A percentile compares a stretch with the other conserved stretches of the same genome.
phyloP scores from a whole-genome alignment of 2,113 vertebrate genomes.

The Eudyptes chrysolophus region DNA sequence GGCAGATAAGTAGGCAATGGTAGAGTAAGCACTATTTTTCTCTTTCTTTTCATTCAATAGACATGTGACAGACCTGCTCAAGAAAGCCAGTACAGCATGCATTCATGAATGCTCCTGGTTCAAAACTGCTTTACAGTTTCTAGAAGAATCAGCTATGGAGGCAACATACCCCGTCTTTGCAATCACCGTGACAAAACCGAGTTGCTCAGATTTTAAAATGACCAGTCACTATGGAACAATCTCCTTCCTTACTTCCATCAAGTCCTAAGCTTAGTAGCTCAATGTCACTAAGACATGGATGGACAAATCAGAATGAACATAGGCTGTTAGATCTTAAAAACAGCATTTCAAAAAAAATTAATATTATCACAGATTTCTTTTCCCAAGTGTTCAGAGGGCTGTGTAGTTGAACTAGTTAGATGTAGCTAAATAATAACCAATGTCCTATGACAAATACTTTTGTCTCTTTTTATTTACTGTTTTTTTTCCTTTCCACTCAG shows the following conservation, averaged over 20 bases:
- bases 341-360: accelerated
- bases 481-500: not conserved
- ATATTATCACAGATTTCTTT: not conserved
- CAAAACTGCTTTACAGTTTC: not conserved
- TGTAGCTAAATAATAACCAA: not conserved
- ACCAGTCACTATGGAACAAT: not conserved
- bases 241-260: not conserved
- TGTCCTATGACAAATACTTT: not conserved
- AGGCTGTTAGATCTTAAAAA: not conserved
- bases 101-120: not conserved
- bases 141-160: not conserved
- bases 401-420: not conserved
- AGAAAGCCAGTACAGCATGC: not conserved
- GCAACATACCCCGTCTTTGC: not conserved
- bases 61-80: not conserved
- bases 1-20: not conserved
- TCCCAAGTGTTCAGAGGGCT: not conserved
- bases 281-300: not conserved
- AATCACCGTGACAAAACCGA: not conserved
- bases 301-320: not conserved
- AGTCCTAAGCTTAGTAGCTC: not conserved
- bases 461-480: not conserved
- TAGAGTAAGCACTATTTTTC: not conserved
- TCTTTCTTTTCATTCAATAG: not conserved
- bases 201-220: not conserved